A percentile compares a stretch with the other conserved stretches of the same genome.
Conservation (phyloP, 2,797 vertebrate species). For the Bradypodion ventrale region DNA sequence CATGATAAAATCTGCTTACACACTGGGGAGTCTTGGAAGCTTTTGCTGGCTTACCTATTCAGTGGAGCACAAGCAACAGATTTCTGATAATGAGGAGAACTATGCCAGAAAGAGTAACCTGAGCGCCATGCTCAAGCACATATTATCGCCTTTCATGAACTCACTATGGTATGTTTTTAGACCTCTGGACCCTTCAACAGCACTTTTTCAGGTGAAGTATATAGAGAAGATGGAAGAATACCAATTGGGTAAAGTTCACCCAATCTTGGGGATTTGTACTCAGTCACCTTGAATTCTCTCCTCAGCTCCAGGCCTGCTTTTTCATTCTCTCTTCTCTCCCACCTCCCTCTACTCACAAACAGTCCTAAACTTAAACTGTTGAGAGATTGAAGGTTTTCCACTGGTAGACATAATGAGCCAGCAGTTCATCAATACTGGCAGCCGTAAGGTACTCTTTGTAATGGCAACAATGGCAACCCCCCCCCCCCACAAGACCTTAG, state of each 20-base stretch:
- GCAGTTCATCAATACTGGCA: background rate
- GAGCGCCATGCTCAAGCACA: slow-evolving; percentile 1
- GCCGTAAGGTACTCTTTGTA: background rate
- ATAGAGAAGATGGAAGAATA: background rate
- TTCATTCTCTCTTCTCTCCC: too few relatives aligned
- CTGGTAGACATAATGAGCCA: background rate
- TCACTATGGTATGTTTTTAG: slow-evolving; percentile 6
- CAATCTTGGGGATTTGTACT: background rate
- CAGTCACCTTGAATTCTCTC: background rate
- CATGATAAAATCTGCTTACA: slow-evolving; percentile 33
- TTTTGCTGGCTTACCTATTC: slow-evolving; percentile 24
- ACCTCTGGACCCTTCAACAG: background rate
- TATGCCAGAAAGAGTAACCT: slow-evolving; percentile 6
- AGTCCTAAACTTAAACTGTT: background rate
- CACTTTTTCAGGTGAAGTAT: background rate
- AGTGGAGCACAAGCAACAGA: background rate
- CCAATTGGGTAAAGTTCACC: background rate
- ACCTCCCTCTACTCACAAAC: background rate
- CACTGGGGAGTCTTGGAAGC: slow-evolving; percentile 11
- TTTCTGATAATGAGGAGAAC: slow-evolving; percentile 2
- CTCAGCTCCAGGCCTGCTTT: background rate
- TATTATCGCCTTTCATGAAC: slow-evolving; percentile 8
- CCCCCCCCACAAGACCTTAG: too few relatives aligned
- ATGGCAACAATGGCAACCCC: background rate
- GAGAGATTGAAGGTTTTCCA: background rate